Conservation (phyloP, 1,140 invertebrate genomes). For the Drosophila parvula region DNA sequence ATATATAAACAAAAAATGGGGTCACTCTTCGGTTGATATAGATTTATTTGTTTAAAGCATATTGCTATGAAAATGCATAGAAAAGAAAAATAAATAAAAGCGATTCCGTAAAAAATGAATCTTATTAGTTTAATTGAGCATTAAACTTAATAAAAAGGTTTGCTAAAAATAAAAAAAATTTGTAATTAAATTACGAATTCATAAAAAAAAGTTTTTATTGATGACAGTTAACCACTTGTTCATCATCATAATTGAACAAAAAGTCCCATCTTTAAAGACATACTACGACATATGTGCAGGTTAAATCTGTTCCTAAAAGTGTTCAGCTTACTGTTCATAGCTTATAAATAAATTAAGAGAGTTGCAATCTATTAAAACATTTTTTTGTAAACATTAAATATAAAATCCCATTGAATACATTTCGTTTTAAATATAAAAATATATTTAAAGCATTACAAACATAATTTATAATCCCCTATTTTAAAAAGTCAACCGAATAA, state of each 20-base stretch:
- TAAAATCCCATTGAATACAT: too few relatives aligned
- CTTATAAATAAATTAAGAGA: too few relatives aligned
- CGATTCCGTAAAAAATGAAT: neutral
- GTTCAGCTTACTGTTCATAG: too few relatives aligned
- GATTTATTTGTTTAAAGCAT: conserved; percentile 21
- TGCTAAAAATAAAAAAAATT: neutral
- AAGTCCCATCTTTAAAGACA: too few relatives aligned
- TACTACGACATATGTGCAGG: too few relatives aligned
- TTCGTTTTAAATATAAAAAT: neutral
- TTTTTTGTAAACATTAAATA: neutral
- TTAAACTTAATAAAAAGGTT: neutral
- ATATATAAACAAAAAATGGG: conserved; percentile 16
- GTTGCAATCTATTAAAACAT: neutral
- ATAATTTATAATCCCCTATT: neutral
- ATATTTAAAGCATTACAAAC: neutral
- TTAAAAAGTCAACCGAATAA: conserved; percentile 5
- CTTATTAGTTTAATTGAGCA: neutral
- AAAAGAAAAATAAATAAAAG: neutral
- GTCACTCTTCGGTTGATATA: conserved; percentile 11
- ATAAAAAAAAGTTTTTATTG: neutral
- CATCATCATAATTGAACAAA: too few relatives aligned
- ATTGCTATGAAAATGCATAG: neutral
- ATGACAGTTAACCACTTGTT: too few relatives aligned
- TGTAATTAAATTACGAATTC: neutral
- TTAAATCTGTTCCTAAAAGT: too few relatives aligned